Conservation (phyloP, 2,113 vertebrate species). For the Catharus bicknelli region DNA sequence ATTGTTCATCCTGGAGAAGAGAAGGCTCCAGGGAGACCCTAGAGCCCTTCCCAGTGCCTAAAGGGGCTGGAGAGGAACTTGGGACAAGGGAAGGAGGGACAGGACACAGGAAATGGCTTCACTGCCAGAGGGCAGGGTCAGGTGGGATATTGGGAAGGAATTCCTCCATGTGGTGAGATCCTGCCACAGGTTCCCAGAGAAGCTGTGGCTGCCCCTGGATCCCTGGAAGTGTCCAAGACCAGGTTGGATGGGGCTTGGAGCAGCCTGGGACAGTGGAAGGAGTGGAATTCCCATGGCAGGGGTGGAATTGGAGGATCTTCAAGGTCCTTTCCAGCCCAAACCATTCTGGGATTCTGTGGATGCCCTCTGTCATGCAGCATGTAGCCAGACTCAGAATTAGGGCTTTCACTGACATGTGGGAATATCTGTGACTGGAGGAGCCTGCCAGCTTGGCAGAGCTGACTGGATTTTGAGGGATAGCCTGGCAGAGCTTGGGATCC, state of each 20-base stretch:
- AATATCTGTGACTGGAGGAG: neutral
- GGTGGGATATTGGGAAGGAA: neutral
- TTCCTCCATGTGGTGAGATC: rapidly evolving
- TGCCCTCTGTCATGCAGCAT: neutral
- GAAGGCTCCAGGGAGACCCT: neutral
- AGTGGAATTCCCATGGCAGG: neutral
- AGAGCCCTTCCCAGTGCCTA: neutral
- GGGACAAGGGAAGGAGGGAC: too few relatives aligned
- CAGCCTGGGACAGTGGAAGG: rapidly evolving
- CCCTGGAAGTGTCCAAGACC: neutral
- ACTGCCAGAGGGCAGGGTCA: neutral
- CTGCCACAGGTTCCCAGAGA: neutral
- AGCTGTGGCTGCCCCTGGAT: neutral
- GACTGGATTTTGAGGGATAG: neutral
- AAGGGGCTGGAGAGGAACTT: neutral
- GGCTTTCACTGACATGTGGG: neutral
- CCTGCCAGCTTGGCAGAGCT: neutral
- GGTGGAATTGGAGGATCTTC: neutral
- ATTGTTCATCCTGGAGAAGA: neutral
- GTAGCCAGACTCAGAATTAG: neutral
- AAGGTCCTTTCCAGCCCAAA: neutral
- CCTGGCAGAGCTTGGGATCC: neutral
- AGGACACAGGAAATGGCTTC: neutral
- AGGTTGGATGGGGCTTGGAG: rapidly evolving
- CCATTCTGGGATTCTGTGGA: neutral